Conservation (phyloP, 2,888 invertebrate species). For the Eupithecia centaureata region DNA sequence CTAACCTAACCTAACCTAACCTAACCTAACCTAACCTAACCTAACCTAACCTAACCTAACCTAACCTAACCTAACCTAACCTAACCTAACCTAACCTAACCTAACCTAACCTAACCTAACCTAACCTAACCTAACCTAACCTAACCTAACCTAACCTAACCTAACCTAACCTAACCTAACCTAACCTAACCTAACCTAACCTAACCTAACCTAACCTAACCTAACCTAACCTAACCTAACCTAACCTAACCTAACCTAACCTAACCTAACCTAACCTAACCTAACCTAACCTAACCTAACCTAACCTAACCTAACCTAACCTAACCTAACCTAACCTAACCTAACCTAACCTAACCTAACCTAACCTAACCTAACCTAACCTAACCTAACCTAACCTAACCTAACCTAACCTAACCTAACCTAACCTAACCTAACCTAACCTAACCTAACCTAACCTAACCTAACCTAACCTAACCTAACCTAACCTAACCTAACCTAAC, state of each 20-base stretch:
- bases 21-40: slow-evolving; percentile 13
- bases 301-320: slow-evolving; percentile 2
- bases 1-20: slow-evolving; percentile 7
- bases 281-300: slow-evolving; percentile 4
- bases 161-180: slow-evolving; percentile 12
- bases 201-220: slow-evolving; percentile 13
- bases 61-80: slow-evolving; percentile 13
- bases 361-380: slow-evolving; percentile 12
- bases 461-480: slow-evolving; percentile 11
- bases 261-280: slow-evolving; percentile 6
- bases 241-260: slow-evolving; percentile 18
- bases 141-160: slow-evolving; percentile 12
- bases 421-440: slow-evolving; percentile 12
- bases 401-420: slow-evolving; percentile 12
- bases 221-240: slow-evolving; percentile 11
- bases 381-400: slow-evolving; percentile 12
- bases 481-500: slow-evolving; percentile 11
- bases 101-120: slow-evolving; percentile 13
- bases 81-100: slow-evolving; percentile 13
- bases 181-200: slow-evolving; percentile 12
- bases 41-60: slow-evolving; percentile 13
- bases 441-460: slow-evolving; percentile 11
- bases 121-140: slow-evolving; percentile 13
- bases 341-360: slow-evolving; percentile 12
- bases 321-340: slow-evolving; percentile 12